Conservation (phyloP, 2,113 vertebrate species). For the Petaurus breviceps region DNA sequence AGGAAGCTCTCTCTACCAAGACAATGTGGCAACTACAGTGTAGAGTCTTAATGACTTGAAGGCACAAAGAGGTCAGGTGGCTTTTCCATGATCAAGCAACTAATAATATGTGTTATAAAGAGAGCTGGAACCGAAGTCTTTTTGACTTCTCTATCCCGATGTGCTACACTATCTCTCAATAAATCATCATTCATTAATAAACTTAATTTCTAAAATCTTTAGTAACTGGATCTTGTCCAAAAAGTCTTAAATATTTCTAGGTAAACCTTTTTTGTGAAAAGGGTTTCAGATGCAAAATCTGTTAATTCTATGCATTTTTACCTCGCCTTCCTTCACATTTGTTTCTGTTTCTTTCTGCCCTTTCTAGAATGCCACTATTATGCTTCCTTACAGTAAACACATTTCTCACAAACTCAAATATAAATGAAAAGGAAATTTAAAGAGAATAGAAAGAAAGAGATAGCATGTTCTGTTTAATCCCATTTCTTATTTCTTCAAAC, state of each 20-base stretch:
- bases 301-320: not conserved
- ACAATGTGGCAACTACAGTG: not conserved
- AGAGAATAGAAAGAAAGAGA: not conserved
- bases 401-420: not conserved
- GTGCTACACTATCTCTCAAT: not conserved
- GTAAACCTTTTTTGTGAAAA: not conserved
- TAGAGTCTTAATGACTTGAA: not conserved
- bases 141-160: not conserved
- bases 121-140: not conserved
- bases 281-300: not conserved
- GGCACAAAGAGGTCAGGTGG: not conserved
- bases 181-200: not conserved
- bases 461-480: accelerated
- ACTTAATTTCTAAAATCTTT: not conserved
- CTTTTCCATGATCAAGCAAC: not conserved
- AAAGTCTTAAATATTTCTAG: not conserved
- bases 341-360: not conserved
- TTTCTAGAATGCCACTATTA: not conserved
- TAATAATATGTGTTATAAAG: not conserved
- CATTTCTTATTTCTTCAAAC: not conserved
- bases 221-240: not conserved
- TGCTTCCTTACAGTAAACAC: not conserved
- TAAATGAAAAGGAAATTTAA: not conserved
- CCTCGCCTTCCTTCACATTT: not conserved
- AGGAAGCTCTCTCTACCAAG: not conserved